A percentile compares a stretch with the other conserved stretches of the same genome.
Evolutionary conservation across 2,888 invertebrate genomes (phyloP).

Genomic region (Ischnus inquisitorius): DNA sequence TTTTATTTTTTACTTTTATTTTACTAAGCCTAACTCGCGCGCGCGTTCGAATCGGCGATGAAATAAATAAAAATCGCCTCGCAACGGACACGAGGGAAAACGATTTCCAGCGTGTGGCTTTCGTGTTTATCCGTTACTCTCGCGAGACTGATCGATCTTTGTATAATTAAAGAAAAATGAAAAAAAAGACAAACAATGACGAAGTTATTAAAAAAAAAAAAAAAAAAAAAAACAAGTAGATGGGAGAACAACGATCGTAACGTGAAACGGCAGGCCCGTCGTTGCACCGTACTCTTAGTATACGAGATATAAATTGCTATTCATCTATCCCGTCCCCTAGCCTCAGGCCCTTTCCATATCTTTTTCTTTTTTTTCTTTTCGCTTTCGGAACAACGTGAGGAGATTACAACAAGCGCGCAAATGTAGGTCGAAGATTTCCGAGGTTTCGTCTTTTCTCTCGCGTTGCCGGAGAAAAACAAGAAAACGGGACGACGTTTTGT

Average conservation of each 20-base stretch:
- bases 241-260: conserved; percentile 34
- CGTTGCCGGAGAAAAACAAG: conserved; percentile 15
- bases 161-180: conserved; percentile 22
- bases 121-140: conserved; percentile 41
- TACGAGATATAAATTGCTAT: conserved; percentile 51
- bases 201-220: conserved; percentile 17
- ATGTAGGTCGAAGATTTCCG: conserved; percentile 15
- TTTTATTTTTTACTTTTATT: conserved; percentile 7
- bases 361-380: conserved; percentile 30
- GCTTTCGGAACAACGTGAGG: conserved; percentile 69
- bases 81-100: conserved; percentile 39
- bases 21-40: conserved; percentile 14
- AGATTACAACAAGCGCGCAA: conserved; percentile 72
- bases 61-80: conserved; percentile 59
- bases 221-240: conserved; percentile 33
- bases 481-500: conserved; percentile 74
- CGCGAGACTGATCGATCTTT: conserved; percentile 34
- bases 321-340: conserved; percentile 34
- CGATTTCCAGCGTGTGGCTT: conserved; percentile 5
- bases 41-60: conserved; percentile 39
- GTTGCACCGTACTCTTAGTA: conserved; percentile 67
- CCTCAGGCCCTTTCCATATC: conserved; percentile 17
- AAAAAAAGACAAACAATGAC: conserved; percentile 27
- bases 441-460: conserved; percentile 13
- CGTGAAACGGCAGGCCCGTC: conserved; percentile 28